Percentiles rank a stretch among this genome's conserved stretches.
Evolutionary conservation across 2,888 invertebrate genomes (phyloP).

Genomic region (Latrodectus elegans): DNA sequence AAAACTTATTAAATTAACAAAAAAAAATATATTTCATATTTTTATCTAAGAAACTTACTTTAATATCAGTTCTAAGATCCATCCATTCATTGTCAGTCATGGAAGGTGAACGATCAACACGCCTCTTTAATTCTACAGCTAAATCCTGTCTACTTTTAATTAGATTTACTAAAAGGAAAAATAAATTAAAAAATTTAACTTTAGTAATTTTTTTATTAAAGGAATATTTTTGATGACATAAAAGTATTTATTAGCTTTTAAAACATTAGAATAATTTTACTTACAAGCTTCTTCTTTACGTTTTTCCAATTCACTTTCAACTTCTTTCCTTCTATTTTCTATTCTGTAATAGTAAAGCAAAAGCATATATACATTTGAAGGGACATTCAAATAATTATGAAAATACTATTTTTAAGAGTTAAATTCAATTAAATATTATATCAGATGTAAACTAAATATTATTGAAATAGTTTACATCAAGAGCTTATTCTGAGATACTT

Average conservation of each 20-base stretch:
- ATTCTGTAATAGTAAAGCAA: slow-evolving; percentile 72
- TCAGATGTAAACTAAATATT: no score
- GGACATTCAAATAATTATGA: no score
- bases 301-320: slow-evolving; percentile 72
- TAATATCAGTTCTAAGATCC: slow-evolving; percentile 74
- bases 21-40: background rate
- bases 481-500: no score
- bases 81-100: slow-evolving; percentile 73
- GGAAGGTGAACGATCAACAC: slow-evolving; percentile 73
- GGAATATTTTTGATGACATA: background rate
- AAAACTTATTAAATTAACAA: background rate
- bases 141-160: slow-evolving; percentile 73
- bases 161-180: slow-evolving; percentile 72
- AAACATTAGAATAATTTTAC: slow-evolving; percentile 41
- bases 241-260: background rate
- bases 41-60: slow-evolving; percentile 71
- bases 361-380: background rate
- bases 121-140: slow-evolving; percentile 73
- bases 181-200: background rate
- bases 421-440: no score
- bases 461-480: no score
- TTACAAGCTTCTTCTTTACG: slow-evolving; percentile 73
- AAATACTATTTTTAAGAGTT: no score
- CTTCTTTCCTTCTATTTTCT: slow-evolving; percentile 72
- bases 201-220: background rate